phyloP scores from a whole-genome alignment of 2,888 invertebrate species.

The Lycia hirtaria region DNA sequence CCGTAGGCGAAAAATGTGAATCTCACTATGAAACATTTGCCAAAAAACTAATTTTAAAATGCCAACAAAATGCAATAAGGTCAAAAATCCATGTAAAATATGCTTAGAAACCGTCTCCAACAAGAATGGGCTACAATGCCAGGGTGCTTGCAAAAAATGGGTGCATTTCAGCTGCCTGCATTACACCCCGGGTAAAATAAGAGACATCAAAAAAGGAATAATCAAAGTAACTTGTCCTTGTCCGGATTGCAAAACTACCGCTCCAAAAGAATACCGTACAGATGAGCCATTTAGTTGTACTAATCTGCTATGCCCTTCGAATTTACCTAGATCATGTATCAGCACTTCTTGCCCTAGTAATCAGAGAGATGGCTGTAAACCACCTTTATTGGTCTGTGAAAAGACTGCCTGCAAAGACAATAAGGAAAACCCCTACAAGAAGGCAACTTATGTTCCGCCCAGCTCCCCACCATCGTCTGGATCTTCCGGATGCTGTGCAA shows the following conservation, averaged over 20 bases:
- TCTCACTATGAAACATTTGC: conserved; percentile 21
- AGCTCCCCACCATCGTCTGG: conserved; percentile 39
- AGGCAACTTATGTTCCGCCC: not conserved
- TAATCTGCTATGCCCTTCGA: conserved; percentile 63
- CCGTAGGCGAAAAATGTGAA: not conserved
- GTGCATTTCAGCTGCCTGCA: conserved; percentile 70
- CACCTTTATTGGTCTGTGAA: conserved; percentile 44
- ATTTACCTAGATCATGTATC: conserved; percentile 56
- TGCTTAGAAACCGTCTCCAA: conserved; percentile 62
- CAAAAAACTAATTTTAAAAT: conserved; percentile 46
- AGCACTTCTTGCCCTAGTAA: conserved; percentile 50
- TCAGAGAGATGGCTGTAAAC: conserved; percentile 31
- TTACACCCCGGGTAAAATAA: conserved; percentile 72
- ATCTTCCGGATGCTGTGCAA: conserved; percentile 11
- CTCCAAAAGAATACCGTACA: conserved; percentile 59
- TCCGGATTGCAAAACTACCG: conserved; percentile 64
- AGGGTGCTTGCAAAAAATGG: conserved; percentile 70
- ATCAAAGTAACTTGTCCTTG: conserved; percentile 74
- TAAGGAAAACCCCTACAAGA: conserved; percentile 3
- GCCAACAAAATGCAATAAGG: conserved; percentile 58
- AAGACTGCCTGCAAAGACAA: conserved; percentile 8
- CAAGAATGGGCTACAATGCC: conserved; percentile 68
- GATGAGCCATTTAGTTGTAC: conserved; percentile 61
- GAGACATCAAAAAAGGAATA: conserved; percentile 66
- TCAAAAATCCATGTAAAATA: conserved; percentile 72